These are phyloP conservation scores for Brotula barbata DNA, from an alignment of 2,797 vertebrate species.

Conservation along the genomic window DNA sequence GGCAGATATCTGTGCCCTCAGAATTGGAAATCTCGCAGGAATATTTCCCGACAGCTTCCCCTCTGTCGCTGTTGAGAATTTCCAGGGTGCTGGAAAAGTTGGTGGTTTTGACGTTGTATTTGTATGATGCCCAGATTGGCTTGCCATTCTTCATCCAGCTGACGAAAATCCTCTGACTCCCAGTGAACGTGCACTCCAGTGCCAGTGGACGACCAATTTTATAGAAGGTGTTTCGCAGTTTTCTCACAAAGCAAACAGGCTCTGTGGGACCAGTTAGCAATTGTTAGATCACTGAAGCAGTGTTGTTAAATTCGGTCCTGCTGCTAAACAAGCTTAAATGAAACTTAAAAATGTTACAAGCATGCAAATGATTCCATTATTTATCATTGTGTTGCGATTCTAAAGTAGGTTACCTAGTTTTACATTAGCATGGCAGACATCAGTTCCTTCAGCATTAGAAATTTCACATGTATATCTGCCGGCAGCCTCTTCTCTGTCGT, in stretches of 20 bases:
- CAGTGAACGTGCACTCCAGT: constrained; percentile 86
- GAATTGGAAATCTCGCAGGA: constrained; percentile 86
- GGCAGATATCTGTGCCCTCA: constrained; percentile 82
- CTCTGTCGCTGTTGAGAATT: constrained; percentile 78
- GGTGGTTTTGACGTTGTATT: constrained; percentile 63
- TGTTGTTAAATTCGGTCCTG: neutral
- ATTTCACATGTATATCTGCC: constrained; percentile 76
- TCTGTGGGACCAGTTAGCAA: constrained; percentile 51
- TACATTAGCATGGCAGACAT: constrained; percentile 43
- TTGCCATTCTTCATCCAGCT: constrained; percentile 90
- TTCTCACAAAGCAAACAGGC: constrained; percentile 84
- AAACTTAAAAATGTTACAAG: too few relatives aligned
- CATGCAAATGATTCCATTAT: neutral
- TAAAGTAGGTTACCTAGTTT: constrained; percentile 32
- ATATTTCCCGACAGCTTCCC: constrained; percentile 84
- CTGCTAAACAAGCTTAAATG: neutral
- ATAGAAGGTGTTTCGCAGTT: constrained; percentile 81
- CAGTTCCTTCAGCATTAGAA: constrained; percentile 28
- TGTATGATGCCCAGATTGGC: constrained; percentile 82
- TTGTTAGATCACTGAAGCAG: constrained; percentile 14
- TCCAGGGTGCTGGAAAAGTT: constrained; percentile 80
- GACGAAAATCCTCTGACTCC: constrained; percentile 84
- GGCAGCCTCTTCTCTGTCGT: constrained; percentile 78
- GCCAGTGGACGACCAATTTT: constrained; percentile 83
- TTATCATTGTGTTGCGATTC: neutral